Conservation (phyloP, 1,140 invertebrate genomes). For the Neocloeon triangulifer region DNA sequence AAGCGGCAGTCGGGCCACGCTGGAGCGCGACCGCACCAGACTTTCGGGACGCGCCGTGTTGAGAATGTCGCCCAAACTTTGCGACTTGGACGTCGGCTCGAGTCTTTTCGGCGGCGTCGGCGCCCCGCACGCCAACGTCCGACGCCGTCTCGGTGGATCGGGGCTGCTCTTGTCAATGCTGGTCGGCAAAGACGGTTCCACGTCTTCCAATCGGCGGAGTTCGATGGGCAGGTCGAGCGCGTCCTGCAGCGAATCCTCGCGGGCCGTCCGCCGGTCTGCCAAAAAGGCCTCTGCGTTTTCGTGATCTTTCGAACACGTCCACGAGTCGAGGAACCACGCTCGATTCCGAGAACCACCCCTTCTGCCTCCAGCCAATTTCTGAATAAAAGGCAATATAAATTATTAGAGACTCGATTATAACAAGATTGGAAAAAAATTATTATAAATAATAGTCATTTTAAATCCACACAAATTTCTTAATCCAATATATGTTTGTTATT, state of each 20-base stretch:
- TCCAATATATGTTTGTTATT: too few species aligned
- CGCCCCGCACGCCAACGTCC: conserved; percentile 23
- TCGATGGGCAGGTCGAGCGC: conserved; percentile 57
- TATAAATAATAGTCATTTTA: too few species aligned
- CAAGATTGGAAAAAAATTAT: too few species aligned
- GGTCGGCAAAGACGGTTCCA: too few species aligned
- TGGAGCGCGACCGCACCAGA: conserved; percentile 12
- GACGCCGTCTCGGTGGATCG: conserved; percentile 20
- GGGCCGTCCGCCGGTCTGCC: conserved; percentile 1
- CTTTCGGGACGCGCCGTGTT: conserved; percentile 22
- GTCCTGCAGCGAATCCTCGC: conserved; percentile 4
- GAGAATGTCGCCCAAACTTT: conserved; percentile 59
- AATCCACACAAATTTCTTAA: too few species aligned
- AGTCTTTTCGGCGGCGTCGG: conserved; percentile 16
- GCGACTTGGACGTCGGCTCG: conserved; percentile 30
- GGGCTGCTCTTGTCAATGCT: too few species aligned
- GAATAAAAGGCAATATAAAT: too few species aligned
- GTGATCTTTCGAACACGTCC: conserved; percentile 28
- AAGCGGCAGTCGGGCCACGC: conserved; percentile 6
- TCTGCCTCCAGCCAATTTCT: conserved; percentile 54
- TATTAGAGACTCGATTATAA: too few species aligned
- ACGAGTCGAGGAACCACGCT: conserved; percentile 59
- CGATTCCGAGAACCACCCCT: conserved; percentile 24
- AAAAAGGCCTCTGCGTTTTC: conserved; percentile 2
- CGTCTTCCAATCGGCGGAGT: conserved; percentile 60